Conservation (phyloP, 1,140 invertebrate species). For the Dolichoris vasculosae region DNA sequence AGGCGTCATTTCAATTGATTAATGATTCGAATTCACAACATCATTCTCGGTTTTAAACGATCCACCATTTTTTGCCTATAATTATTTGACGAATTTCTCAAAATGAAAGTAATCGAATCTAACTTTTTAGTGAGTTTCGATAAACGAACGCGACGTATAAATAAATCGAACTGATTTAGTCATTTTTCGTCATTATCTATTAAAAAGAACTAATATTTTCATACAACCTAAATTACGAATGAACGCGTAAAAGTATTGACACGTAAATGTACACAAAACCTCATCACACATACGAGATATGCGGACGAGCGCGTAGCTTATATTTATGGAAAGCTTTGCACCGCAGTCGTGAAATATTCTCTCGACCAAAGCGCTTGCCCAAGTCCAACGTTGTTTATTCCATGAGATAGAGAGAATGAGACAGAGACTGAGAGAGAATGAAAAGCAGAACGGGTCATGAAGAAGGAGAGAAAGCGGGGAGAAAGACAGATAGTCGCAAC, state of each 20-base stretch:
- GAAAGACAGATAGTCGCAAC: neutral
- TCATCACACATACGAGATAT: neutral
- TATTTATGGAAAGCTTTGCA: conserved; percentile 39
- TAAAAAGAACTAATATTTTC: neutral
- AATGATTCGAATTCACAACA: neutral
- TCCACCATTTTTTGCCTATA: neutral
- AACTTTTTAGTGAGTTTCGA: neutral
- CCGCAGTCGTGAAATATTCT: neutral
- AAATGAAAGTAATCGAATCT: neutral
- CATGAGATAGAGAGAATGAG: neutral
- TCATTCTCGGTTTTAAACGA: neutral
- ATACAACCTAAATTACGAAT: conserved; percentile 1
- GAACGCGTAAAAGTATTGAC: neutral
- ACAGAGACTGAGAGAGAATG: neutral
- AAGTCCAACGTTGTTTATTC: conserved; percentile 29
- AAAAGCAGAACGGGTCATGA: too few relatives aligned
- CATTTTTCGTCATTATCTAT: neutral
- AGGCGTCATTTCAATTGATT: neutral
- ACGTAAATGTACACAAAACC: neutral
- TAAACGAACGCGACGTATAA: neutral
- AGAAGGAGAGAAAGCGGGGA: neutral
- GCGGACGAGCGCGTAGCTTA: neutral
- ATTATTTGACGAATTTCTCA: neutral
- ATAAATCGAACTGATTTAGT: neutral
- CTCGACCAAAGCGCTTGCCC: neutral